Conservation (phyloP, 2,888 invertebrate genomes). For the Nebria brevicollis region DNA sequence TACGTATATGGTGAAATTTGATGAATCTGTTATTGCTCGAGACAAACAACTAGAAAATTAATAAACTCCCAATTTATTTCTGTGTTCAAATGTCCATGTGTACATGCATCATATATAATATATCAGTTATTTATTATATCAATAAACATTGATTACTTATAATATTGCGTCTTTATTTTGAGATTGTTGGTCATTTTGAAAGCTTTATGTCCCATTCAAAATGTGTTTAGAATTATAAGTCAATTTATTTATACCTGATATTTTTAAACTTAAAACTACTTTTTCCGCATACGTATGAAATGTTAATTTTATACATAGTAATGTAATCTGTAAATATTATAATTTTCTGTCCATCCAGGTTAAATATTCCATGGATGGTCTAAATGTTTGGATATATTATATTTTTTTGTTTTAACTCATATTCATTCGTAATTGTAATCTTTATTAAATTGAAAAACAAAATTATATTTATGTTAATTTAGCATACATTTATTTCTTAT, state of each 20-base stretch:
- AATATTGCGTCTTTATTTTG: conserved; percentile 17
- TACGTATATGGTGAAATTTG: conserved; percentile 98
- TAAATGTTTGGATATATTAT: too few relatives aligned
- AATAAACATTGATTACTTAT: conserved; percentile 27
- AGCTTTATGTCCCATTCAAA: too few relatives aligned
- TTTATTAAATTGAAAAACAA: background rate
- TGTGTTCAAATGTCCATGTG: background rate
- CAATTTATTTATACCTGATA: background rate
- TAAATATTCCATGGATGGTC: too few relatives aligned
- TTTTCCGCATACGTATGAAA: too few relatives aligned
- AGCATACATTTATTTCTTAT: background rate
- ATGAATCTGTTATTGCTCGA: conserved; percentile 88
- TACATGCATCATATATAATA: background rate
- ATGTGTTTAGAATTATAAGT: background rate
- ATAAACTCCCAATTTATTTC: background rate
- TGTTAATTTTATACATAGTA: too few relatives aligned
- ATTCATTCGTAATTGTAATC: too few relatives aligned
- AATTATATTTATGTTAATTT: background rate
- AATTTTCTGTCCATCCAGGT: too few relatives aligned
- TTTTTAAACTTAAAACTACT: background rate
- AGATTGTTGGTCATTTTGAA: background rate
- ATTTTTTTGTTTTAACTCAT: too few relatives aligned
- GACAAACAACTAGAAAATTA: conserved; percentile 85
- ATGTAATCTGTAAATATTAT: too few relatives aligned
- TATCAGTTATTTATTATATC: conserved; percentile 28